These are phyloP conservation scores for Musca vetustissima DNA, from an alignment of 1,140 invertebrate genomes.

Conservation along the genomic window DNA sequence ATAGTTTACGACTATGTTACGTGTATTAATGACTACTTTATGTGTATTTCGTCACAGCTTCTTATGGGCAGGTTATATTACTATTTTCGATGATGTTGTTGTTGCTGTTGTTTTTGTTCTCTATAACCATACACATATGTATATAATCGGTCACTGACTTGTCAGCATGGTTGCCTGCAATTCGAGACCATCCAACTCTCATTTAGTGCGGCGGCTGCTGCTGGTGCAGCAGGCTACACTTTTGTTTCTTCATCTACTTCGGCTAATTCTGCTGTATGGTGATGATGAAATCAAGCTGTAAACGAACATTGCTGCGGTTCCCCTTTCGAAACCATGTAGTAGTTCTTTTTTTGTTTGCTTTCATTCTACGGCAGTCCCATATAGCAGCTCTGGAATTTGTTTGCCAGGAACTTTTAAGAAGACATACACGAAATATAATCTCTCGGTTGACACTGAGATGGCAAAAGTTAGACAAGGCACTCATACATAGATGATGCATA, in stretches of 20 bases:
- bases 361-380: not conserved
- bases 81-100: not conserved
- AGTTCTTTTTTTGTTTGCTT: not conserved
- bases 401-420: slow-evolving; percentile 5
- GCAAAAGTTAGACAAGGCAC: slow-evolving; percentile 18
- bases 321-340: not conserved
- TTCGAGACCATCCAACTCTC: slow-evolving; percentile 29
- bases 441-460: slow-evolving; percentile 19
- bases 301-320: slow-evolving; percentile 17
- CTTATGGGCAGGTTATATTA: not conserved
- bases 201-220: not conserved
- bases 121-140: slow-evolving; percentile 16
- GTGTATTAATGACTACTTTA: slow-evolving; percentile 31
- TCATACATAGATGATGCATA: too few species aligned
- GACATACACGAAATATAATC: slow-evolving; percentile 23
- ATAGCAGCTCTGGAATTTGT: not conserved
- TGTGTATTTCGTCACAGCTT: not conserved
- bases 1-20: slow-evolving; percentile 30
- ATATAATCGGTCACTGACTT: slow-evolving; percentile 31
- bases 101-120: not conserved
- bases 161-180: slow-evolving; percentile 27
- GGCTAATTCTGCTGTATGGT: too few species aligned
- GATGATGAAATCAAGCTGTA: slow-evolving; percentile 10
- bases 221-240: not conserved
- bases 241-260: not conserved